These are phyloP conservation scores for Talpa occidentalis DNA, from an alignment of 2,113 vertebrate genomes.

Conservation along the genomic window DNA sequence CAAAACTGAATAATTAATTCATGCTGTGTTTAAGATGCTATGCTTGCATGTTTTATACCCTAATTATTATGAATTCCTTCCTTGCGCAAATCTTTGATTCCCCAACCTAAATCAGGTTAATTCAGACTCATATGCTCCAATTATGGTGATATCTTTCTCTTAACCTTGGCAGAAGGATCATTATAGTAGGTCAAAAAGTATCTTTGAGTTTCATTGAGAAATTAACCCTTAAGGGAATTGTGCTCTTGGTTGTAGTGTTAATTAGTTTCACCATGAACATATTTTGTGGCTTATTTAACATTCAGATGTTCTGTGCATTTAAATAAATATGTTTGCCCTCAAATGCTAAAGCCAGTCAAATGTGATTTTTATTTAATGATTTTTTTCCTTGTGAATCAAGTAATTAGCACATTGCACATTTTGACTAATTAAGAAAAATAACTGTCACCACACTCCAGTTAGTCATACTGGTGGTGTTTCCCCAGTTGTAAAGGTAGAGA, in stretches of 20 bases:
- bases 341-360: slow-evolving; percentile 74
- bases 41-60: slow-evolving; percentile 77
- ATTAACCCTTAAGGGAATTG: slow-evolving; percentile 82
- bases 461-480: slow-evolving; percentile 39
- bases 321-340: slow-evolving; percentile 79
- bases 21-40: slow-evolving; percentile 74
- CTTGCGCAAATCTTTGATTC: slow-evolving; percentile 80
- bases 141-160: slow-evolving; percentile 82
- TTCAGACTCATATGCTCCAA: slow-evolving; percentile 79
- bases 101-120: slow-evolving; percentile 82
- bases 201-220: slow-evolving; percentile 84
- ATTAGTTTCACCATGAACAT: slow-evolving; percentile 79
- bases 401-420: slow-evolving; percentile 74
- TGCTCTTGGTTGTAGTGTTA: slow-evolving; percentile 75
- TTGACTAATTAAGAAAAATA: slow-evolving; percentile 73
- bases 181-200: slow-evolving; percentile 83
- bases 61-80: slow-evolving; percentile 83
- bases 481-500: slow-evolving; percentile 38
- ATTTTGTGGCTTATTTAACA: slow-evolving; percentile 82
- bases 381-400: slow-evolving; percentile 69
- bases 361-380: slow-evolving; percentile 78
- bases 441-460: slow-evolving; percentile 43
- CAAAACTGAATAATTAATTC: slow-evolving; percentile 84
- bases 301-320: slow-evolving; percentile 78
- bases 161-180: slow-evolving; percentile 83